Evolutionary conservation across 2,888 invertebrate species (phyloP), one percentile per base, ranked within the genome.

Genomic region (Ceraclea dissimilis): DNA sequence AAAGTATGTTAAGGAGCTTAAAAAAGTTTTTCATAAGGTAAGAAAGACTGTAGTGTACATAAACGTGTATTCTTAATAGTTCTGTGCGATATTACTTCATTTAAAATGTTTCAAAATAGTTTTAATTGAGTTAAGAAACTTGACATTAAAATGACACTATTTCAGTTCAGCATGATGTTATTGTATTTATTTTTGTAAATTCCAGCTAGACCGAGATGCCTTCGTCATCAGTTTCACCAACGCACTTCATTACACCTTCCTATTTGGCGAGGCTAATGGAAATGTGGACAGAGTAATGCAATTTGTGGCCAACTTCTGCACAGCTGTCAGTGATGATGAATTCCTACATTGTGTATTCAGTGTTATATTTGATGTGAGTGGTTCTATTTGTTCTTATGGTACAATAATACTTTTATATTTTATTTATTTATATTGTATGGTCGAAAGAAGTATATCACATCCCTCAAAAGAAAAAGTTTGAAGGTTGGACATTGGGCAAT

Each of bases 221-320:
- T 90, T 90, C 65, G 76, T 81, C 60, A 70, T 77, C 43, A 80
- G 79, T 39, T 88, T 89, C 63, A 78, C 82, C 39, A 77, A 79
- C 65, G 83, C 84, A 48, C 68, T 89, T 1, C 80, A 79, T 62
- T 76, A 84, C 53, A 74, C 84, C 20, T 79, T 90, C 65, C 77
- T 82, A 1, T 79, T 81, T 51, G 83, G 82, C 11, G 86, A 88
- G 62, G 79, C 81, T 13, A 84, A 86, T 66, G 79, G 83, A 8
- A 80, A 80, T 64, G 83, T 88, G 0, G 84, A 87, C 64, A 75
- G 84, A 34, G 81, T 82, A 0, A 71, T 90, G 1, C 77, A 83
- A 59, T 90, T 88, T 72, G 82, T 85, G 20, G 83, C 87, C 0
- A 84, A 83, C 60, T 90, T 88, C 70, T 80, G 83, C 49, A 78